Percentiles rank a stretch among this genome's conserved stretches.
phyloP scores from a whole-genome alignment of 2,113 vertebrate genomes.

The Silurus glanis region DNA sequence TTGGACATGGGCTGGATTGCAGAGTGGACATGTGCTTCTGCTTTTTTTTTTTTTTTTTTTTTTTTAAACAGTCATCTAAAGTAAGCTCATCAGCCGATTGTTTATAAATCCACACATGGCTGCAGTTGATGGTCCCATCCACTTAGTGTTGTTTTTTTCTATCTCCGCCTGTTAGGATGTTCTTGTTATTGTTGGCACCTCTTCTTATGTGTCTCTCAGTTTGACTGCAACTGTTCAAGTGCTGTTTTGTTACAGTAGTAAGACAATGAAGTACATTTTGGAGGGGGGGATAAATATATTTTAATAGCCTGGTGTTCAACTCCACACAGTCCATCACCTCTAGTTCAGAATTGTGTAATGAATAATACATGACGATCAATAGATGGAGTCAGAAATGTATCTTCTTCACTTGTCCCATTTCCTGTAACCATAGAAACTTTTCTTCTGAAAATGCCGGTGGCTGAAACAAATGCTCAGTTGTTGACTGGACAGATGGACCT shows the following conservation, averaged over 20 bases:
- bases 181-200: not conserved
- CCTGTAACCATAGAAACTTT: constrained; percentile 54
- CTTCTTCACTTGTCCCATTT: constrained; percentile 47
- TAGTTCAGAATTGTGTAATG: constrained; percentile 48
- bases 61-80: not conserved
- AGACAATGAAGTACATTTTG: not conserved
- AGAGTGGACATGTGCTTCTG: not conserved
- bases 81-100: not conserved
- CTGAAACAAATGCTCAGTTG: not conserved
- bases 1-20: not conserved
- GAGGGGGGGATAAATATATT: not conserved
- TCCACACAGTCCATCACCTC: not conserved
- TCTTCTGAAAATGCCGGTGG: constrained; percentile 30
- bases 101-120: not conserved
- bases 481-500: constrained; percentile 8
- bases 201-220: not conserved
- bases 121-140: not conserved
- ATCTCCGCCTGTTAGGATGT: not conserved
- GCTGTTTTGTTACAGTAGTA: constrained; percentile 9
- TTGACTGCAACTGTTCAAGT: constrained; percentile 57
- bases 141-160: not conserved
- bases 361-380: constrained; percentile 67
- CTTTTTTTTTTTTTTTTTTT: not conserved
- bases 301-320: not conserved
- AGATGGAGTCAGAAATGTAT: constrained; percentile 45